Conservation (phyloP, 1,140 invertebrate species). For the Lepidostoma basale region DNA sequence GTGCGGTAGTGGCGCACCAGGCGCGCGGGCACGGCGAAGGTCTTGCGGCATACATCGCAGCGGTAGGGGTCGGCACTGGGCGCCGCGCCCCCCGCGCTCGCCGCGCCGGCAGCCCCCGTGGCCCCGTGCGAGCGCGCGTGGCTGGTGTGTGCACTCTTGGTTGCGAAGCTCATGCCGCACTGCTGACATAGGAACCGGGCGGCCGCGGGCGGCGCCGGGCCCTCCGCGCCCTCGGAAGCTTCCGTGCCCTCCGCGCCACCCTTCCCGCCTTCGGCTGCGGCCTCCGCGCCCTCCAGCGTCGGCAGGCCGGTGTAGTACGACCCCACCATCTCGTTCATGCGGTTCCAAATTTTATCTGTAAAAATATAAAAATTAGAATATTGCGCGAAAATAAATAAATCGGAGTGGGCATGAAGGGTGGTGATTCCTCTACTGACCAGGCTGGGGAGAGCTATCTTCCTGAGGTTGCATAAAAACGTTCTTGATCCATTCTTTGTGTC, state of each 20-base stretch:
- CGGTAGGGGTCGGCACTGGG: conserved; percentile 74
- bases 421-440: conserved; percentile 8
- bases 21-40: conserved; percentile 88
- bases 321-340: conserved; percentile 55
- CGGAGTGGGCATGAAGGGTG: not conserved
- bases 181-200: conserved; percentile 61
- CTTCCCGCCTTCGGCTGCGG: conserved; percentile 40
- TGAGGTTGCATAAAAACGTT: conserved; percentile 42
- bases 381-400: not conserved
- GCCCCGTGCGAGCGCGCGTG: conserved; percentile 63
- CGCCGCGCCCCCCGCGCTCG: conserved; percentile 50
- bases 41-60: conserved; percentile 91
- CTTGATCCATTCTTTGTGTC: conserved; percentile 47
- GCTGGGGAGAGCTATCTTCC: conserved; percentile 25
- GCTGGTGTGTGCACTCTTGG: conserved; percentile 65
- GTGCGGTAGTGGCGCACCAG: conserved; percentile 90
- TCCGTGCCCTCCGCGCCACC: too few species aligned
- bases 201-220: conserved; percentile 54
- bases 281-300: conserved; percentile 36
- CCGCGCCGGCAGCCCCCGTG: conserved; percentile 43
- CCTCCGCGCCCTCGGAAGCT: conserved; percentile 24
- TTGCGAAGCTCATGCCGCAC: conserved; percentile 65
- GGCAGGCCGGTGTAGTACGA: conserved; percentile 48
- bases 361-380: conserved; percentile 43
- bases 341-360: conserved; percentile 51